Percentiles rank a stretch among this genome's conserved stretches.
Conservation (phyloP, 2,113 vertebrate species). For the Etheostoma spectabile region DNA sequence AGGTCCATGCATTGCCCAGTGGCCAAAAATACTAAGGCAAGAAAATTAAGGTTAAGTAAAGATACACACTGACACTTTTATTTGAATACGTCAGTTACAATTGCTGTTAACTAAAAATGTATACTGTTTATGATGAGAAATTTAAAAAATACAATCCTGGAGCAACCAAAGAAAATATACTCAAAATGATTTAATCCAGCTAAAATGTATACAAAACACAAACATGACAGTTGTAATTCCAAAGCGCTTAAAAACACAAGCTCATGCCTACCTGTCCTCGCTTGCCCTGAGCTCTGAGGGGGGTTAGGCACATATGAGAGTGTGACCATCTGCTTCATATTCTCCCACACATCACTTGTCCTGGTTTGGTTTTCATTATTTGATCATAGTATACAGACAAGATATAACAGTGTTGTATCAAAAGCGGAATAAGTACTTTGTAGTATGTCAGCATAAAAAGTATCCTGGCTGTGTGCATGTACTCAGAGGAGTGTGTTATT, state of each 20-base stretch:
- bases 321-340: slow-evolving; percentile 33
- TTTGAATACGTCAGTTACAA: not conserved
- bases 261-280: slow-evolving; percentile 21
- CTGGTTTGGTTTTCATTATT: not conserved
- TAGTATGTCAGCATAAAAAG: not conserved
- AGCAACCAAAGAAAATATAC: not conserved
- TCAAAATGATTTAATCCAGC: not conserved
- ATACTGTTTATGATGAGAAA: not conserved
- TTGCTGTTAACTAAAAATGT: not conserved
- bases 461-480: not conserved
- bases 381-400: not conserved
- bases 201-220: not conserved
- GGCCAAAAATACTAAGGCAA: slow-evolving; percentile 2
- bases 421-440: not conserved
- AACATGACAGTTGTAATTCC: not conserved
- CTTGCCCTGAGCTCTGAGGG: slow-evolving; percentile 14
- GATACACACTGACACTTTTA: not conserved
- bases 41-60: not conserved
- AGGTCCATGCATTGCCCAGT: slow-evolving; percentile 12
- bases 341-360: not conserved
- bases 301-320: not conserved
- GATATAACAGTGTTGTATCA: not conserved
- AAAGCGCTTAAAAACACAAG: slow-evolving; percentile 19
- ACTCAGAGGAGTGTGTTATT: not conserved
- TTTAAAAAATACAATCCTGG: not conserved